Base-by-base conservation (phyloP, 2,797 vertebrate genomes). In the Tapera naevia region DNA sequence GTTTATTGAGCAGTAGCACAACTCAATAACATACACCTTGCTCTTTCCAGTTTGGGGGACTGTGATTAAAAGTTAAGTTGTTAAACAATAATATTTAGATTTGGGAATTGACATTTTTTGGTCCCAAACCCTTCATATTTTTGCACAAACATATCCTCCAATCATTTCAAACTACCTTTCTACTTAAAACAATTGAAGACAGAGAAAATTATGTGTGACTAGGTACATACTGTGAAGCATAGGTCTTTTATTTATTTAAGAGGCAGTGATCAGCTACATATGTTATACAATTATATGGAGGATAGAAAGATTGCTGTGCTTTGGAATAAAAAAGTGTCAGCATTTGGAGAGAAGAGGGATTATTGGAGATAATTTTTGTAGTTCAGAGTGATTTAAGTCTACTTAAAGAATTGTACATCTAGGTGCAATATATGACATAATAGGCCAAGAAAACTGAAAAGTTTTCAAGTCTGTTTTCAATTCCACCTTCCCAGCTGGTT, bases 321-420 rank as follows among this genome's bases (percentile, higher is more conserved):
- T 91, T 32, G 72, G 84, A 84, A 80, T 46, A 76, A 89, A 74
- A 81, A 88, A 57, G 9, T 81, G 62, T 60, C 88, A 88, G 73
- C 51, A 28, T 73, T 86, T 60, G 70, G 48, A 80, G 24, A 61
- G 22, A 65, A 69, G 18, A 39, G 16, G 8, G 46, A 88, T 89
- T 45, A 70, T 43, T 86, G 3, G 12, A 80, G 41, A 61, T 41
- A 91, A 93, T 95, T 95, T 79, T 30, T 67, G 89, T 58, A 91
- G 60, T 97, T 97, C 81, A 84, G 80, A 71, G 79, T 58, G 58
- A 92, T 95, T 96, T 97, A 74, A 92, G 65, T 32, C 45, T 79
- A 78, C 84, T 62, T 94, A 91, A 88, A 79, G 50, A 84, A 79
- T 23, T 60, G 89, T 32, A 92, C 74, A 71, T 86, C 41, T 33